A percentile compares a stretch with the other conserved stretches of the same genome.
Evolutionary conservation across 1,140 invertebrate species (phyloP).

Genomic region (Eufriesea mexicana): DNA sequence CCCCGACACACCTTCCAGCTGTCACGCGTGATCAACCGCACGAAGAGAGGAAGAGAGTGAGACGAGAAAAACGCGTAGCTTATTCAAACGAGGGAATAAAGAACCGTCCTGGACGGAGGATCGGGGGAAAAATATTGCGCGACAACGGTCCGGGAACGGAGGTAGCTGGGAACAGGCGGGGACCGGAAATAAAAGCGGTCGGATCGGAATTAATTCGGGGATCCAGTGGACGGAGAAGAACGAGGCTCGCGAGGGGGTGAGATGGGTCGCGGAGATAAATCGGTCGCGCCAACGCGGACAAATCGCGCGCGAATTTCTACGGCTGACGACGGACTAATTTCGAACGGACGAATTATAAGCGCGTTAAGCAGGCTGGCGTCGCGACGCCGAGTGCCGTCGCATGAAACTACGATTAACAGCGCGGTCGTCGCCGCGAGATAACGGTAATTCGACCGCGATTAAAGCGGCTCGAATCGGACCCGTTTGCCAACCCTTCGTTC

Average conservation of each 20-base stretch:
- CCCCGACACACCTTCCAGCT: too few relatives aligned
- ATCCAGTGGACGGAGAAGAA: neutral
- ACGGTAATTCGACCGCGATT: constrained; percentile 36
- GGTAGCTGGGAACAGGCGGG: neutral
- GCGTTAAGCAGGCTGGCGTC: neutral
- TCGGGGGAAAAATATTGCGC: neutral
- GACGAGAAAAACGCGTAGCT: neutral
- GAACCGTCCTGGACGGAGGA: too few relatives aligned
- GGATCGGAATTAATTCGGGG: neutral
- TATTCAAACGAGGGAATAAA: neutral
- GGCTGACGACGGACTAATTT: constrained; percentile 6
- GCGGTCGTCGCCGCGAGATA: neutral
- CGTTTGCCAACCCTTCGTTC: neutral
- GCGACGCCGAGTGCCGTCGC: constrained; percentile 4
- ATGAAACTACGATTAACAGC: constrained; percentile 39
- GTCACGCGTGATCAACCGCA: too few relatives aligned
- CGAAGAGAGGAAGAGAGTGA: too few relatives aligned
- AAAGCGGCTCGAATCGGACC: neutral
- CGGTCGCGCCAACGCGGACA: constrained; percentile 2
- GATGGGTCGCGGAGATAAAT: constrained; percentile 16
- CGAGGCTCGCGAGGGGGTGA: neutral
- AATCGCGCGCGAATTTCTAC: constrained; percentile 29
- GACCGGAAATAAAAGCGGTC: neutral
- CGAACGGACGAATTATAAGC: constrained; percentile 25
- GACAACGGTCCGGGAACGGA: neutral